phyloP scores from a whole-genome alignment of 2,888 invertebrate species.

The Vanessa cardui region DNA sequence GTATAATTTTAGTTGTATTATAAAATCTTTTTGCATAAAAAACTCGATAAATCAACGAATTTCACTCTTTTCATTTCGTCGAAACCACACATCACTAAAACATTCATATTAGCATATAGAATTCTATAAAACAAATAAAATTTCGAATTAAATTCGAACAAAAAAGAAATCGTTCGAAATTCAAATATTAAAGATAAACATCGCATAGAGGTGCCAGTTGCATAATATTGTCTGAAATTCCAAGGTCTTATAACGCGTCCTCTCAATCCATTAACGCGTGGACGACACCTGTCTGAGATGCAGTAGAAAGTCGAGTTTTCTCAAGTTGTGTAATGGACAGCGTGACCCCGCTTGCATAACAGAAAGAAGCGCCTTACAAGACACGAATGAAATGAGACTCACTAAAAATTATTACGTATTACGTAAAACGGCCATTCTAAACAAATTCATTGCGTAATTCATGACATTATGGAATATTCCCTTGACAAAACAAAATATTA shows the following conservation, averaged over 20 bases:
- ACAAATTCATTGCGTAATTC: constrained; percentile 69
- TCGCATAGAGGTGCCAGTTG: constrained; percentile 20
- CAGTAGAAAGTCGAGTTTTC: constrained; percentile 75
- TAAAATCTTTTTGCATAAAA: constrained; percentile 80
- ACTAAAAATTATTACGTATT: constrained; percentile 71
- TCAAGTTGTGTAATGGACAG: constrained; percentile 65
- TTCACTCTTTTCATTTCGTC: constrained; percentile 44
- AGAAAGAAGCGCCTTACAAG: constrained; percentile 64
- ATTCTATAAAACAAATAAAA: constrained; percentile 10
- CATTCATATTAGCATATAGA: constrained; percentile 1
- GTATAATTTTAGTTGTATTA: constrained; percentile 79
- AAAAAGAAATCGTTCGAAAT: constrained; percentile 35
- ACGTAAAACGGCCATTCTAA: constrained; percentile 58
- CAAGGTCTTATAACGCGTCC: constrained; percentile 49
- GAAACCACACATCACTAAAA: neutral
- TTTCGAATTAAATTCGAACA: constrained; percentile 21
- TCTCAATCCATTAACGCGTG: constrained; percentile 51
- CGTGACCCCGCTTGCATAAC: constrained; percentile 77
- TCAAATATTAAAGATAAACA: constrained; percentile 31
- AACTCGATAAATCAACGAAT: constrained; percentile 63
- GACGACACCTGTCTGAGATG: constrained; percentile 56
- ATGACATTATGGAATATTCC: constrained; percentile 61
- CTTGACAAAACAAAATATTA: constrained; percentile 29
- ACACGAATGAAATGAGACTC: constrained; percentile 64
- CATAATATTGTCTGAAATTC: constrained; percentile 20